Base-by-base conservation (phyloP, 2,888 invertebrate genomes). In the Scrobipalpa atriplicella region DNA sequence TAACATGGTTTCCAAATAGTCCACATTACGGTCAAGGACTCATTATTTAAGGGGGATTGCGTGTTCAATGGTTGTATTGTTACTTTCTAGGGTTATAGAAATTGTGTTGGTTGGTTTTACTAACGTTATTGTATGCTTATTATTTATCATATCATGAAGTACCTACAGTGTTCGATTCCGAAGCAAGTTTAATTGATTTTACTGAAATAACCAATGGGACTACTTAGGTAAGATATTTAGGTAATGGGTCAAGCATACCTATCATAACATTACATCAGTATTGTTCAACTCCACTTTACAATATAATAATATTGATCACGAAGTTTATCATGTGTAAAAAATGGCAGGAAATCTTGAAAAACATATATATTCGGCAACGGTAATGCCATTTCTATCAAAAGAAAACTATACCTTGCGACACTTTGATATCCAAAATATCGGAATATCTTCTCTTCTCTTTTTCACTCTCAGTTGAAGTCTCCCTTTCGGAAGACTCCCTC, bases 391-490 rank as follows among this genome's bases (percentile, higher is more conserved):
- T 7, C 16, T n/a, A 47, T n/a, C 3, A 16, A 16, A 47, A n/a
- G 6, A 16, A 47, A 79, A 39, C 19, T n/a, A 13, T 81, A 92
- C 92, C 92, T 76, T 88, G 73, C 11, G 92, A 92, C 38, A 87
- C 91, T 70, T 85, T 89, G 79, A 89, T 87, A 70, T 92, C 92
- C 64, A 92, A 80, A 69, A 92, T 91, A 72, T 92, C 92, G 0
- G 92, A 92, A 70, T 91, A 88, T 73, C 92, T 76, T 71, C 92
- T 79, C 74, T 82, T 88, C 71, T 92, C 92, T 69, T 91, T 91
- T 67, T 92, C 92, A 69, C 91, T 92, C 72, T 92, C 92, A 0
- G 89, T 87, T 0, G 92, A 91, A 0, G 92, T 90, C 75, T 91
- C 91, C 65, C 92, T 84, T 79, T 92, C 92, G 68, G 90, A 89